Conservation (phyloP, 2,888 invertebrate species). For the Chloroclysta siterata region DNA sequence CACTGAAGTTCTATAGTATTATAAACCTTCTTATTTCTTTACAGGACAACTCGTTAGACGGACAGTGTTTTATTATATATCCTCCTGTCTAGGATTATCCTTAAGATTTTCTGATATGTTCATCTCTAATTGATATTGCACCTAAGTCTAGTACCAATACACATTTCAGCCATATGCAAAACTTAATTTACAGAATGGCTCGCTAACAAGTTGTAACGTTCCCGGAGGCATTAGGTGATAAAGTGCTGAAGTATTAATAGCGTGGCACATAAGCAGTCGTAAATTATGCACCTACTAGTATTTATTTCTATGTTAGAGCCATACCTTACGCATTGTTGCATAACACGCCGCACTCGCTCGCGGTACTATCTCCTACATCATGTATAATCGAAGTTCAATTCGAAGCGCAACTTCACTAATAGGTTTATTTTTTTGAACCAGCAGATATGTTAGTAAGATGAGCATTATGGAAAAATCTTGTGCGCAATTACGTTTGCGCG, state of each 20-base stretch:
- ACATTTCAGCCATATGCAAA: background rate
- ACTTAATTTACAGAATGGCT: conserved; percentile 16
- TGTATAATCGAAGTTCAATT: conserved; percentile 50
- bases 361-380: conserved; percentile 51
- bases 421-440: conserved; percentile 54
- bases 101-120: no score
- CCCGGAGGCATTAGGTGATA: conserved; percentile 30
- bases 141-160: background rate
- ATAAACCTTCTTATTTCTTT: no score
- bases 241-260: conserved; percentile 33
- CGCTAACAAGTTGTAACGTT: conserved; percentile 29
- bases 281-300: conserved; percentile 34
- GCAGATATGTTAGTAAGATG: conserved; percentile 41
- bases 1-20: no score
- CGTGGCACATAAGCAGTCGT: conserved; percentile 39
- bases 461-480: conserved; percentile 54
- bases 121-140: background rate
- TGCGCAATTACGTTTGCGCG: conserved; percentile 58
- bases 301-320: conserved; percentile 45
- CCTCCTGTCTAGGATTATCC: background rate
- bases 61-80: background rate
- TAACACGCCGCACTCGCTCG: conserved; percentile 47
- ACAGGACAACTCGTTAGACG: no score
- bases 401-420: conserved; percentile 43
- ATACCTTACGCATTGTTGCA: conserved; percentile 57